Conservation (phyloP, 2,113 vertebrate species). For the Oxygymnocypris stewartii region DNA sequence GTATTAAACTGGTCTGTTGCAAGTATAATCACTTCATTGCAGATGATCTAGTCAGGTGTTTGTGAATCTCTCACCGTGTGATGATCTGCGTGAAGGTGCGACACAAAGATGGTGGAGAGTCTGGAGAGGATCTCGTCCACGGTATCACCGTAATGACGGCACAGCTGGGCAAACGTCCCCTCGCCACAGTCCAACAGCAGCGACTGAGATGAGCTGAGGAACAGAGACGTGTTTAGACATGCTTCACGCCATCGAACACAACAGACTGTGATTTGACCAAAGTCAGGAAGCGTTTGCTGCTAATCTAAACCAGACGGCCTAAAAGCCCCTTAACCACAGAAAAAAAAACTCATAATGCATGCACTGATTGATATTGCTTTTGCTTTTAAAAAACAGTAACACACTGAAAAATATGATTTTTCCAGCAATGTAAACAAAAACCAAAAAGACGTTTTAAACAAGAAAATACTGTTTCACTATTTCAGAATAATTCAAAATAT, state of each 20-base stretch:
- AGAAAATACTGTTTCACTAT: no score
- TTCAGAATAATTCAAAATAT: no score
- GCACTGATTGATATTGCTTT: background rate
- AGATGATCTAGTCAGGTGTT: background rate
- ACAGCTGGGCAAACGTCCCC: slow-evolving; percentile 93
- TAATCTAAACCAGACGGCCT: background rate
- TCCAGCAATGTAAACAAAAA: no score
- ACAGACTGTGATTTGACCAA: background rate
- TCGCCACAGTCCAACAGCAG: slow-evolving; percentile 94
- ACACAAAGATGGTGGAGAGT: slow-evolving; percentile 86
- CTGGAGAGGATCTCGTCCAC: slow-evolving; percentile 81
- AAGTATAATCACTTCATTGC: background rate
- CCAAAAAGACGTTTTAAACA: no score
- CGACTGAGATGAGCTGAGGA: slow-evolving; percentile 72
- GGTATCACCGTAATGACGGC: slow-evolving; percentile 85
- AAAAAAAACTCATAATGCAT: no score
- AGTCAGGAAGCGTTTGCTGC: background rate
- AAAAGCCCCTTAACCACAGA: background rate
- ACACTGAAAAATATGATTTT: no score
- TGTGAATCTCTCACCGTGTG: slow-evolving; percentile 80
- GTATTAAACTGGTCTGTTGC: background rate
- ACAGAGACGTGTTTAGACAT: slow-evolving; percentile 21
- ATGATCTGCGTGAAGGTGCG: slow-evolving; percentile 94
- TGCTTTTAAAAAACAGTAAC: background rate
- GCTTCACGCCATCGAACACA: background rate